Evolutionary conservation across 2,113 vertebrate species (phyloP).

Genomic region (Neopipo cinnamomea): DNA sequence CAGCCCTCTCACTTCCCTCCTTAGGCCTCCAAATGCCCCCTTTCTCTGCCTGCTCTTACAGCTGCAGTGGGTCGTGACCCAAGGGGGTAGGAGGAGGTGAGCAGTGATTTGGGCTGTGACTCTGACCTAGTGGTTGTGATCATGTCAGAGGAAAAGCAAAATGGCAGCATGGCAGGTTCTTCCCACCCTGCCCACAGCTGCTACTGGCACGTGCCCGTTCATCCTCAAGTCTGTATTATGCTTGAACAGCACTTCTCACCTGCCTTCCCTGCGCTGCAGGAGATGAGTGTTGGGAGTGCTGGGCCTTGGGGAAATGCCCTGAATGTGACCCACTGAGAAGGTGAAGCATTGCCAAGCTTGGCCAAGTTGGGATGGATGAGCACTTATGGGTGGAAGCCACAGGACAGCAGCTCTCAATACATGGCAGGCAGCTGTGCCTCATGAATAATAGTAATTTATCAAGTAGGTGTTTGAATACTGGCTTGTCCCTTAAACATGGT

Average conservation of each 20-base stretch:
- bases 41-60: neutral
- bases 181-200: neutral
- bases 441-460: neutral
- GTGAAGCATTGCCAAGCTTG: accelerated
- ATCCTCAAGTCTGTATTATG: neutral
- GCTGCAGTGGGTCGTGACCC: neutral
- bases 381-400: accelerated
- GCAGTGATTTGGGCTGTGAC: neutral
- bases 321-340: neutral
- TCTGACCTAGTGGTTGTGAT: neutral
- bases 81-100: accelerated
- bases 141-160: neutral
- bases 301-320: neutral
- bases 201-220: accelerated
- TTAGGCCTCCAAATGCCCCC: neutral
- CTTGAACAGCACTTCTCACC: neutral
- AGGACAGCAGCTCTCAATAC: neutral
- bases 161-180: neutral
- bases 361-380: accelerated
- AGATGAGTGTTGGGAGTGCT: neutral
- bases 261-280: accelerated
- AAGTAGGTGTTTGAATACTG: neutral
- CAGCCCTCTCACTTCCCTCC: neutral
- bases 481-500: neutral
- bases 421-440: neutral